Percentiles rank a stretch among this genome's conserved stretches.
Evolutionary conservation across 2,113 vertebrate genomes (phyloP).

Genomic region (Siphamia tubifer): DNA sequence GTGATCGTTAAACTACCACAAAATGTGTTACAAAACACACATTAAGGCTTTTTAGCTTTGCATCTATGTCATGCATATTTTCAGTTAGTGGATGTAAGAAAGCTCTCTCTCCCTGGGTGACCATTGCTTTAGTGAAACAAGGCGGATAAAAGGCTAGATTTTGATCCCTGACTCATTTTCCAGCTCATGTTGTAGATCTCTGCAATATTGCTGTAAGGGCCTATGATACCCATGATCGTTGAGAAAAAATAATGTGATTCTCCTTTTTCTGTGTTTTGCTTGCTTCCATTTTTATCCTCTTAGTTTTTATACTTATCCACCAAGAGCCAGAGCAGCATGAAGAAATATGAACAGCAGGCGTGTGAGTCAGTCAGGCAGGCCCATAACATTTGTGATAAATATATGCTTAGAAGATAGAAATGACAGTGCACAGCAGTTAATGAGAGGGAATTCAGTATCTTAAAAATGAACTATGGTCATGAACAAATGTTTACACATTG

Average conservation of each 20-base stretch:
- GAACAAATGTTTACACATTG: slow-evolving; percentile 33
- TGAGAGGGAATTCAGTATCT: background rate
- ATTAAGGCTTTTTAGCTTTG: slow-evolving; percentile 8
- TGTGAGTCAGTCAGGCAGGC: background rate
- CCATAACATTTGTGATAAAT: background rate
- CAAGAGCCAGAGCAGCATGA: background rate
- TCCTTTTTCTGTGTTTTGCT: slow-evolving; percentile 28
- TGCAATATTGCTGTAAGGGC: slow-evolving; percentile 63
- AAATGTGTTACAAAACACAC: background rate
- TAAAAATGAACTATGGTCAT: slow-evolving; percentile 19
- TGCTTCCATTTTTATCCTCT: background rate
- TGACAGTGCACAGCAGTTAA: background rate
- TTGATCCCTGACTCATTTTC: slow-evolving; percentile 71
- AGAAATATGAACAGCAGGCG: background rate
- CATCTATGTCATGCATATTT: slow-evolving; percentile 36
- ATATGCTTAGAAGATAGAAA: background rate
- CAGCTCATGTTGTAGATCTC: slow-evolving; percentile 57
- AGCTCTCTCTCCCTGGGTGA: slow-evolving; percentile 57
- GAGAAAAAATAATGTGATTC: slow-evolving; percentile 18
- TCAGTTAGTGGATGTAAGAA: slow-evolving; percentile 40
- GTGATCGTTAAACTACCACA: background rate
- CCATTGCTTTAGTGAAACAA: slow-evolving; percentile 74
- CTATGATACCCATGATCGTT: slow-evolving; percentile 54
- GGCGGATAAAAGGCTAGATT: slow-evolving; percentile 72
- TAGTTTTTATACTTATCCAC: slow-evolving; percentile 13